phyloP scores from a whole-genome alignment of 2,797 vertebrate species.

The Amblyraja radiata region DNA sequence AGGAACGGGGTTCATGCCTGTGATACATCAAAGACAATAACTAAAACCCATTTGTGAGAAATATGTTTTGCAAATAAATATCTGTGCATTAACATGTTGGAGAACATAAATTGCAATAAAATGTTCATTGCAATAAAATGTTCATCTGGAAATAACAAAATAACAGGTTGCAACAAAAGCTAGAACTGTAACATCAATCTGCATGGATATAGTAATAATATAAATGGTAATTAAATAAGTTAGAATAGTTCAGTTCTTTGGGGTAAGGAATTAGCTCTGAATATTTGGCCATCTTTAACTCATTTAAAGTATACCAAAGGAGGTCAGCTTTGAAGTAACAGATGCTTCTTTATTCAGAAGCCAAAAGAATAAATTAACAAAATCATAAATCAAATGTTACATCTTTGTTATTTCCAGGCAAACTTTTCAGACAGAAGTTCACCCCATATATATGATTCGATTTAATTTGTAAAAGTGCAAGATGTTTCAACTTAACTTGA shows the following conservation, averaged over 20 bases:
- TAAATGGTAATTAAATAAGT: constrained; percentile 1
- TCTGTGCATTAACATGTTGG: not conserved
- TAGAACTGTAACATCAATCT: not conserved
- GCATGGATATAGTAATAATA: not conserved
- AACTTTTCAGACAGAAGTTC: constrained; percentile 22
- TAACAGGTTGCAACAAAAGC: not conserved
- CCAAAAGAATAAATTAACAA: constrained; percentile 34
- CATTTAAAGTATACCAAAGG: constrained; percentile 4
- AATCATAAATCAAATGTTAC: constrained; percentile 31
- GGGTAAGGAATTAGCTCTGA: not conserved
- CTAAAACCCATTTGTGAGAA: not conserved
- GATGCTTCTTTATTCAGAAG: constrained; percentile 29
- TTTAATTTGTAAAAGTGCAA: not conserved
- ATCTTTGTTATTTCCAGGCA: constrained; percentile 31
- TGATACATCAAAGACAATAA: not conserved
- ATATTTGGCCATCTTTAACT: constrained; percentile 34
- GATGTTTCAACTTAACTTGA: not conserved
- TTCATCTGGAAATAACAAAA: not conserved
- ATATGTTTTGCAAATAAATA: not conserved
- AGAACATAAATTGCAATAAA: not conserved
- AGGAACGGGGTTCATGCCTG: not conserved
- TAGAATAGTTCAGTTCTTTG: constrained; percentile 16
- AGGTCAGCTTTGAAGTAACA: constrained; percentile 37
- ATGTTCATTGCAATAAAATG: not conserved
- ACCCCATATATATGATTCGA: not conserved